Evolutionary conservation across 2,888 invertebrate genomes (phyloP).

Genomic region (Microctonus brassicae): DNA sequence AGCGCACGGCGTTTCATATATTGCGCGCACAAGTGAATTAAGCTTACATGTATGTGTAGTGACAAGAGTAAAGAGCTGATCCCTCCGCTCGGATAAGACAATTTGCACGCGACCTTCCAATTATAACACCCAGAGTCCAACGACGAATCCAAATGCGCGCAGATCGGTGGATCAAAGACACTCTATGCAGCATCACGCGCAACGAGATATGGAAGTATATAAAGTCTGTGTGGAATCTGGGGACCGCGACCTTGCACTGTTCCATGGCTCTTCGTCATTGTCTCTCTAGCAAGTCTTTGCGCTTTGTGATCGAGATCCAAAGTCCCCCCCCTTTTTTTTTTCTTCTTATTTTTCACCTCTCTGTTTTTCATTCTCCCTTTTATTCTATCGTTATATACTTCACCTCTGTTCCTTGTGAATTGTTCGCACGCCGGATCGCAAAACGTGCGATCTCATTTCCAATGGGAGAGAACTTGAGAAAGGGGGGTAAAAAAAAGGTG

Average conservation of each 20-base stretch:
- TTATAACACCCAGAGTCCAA: slow-evolving; percentile 31
- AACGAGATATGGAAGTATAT: not conserved
- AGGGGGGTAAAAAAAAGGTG: not conserved
- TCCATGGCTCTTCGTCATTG: slow-evolving; percentile 34
- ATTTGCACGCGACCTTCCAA: slow-evolving; percentile 38
- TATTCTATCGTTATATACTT: not conserved
- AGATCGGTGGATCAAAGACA: slow-evolving; percentile 22
- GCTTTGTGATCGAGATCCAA: slow-evolving; percentile 28
- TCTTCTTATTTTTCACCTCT: not conserved
- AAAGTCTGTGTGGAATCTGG: slow-evolving; percentile 16
- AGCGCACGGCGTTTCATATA: not conserved
- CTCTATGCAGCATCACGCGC: not conserved
- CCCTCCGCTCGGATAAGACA: slow-evolving; percentile 34
- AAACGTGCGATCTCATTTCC: slow-evolving; percentile 24
- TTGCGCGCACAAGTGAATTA: not conserved
- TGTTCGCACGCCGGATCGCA: slow-evolving; percentile 20
- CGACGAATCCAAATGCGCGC: slow-evolving; percentile 2
- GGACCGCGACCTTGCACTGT: slow-evolving; percentile 31
- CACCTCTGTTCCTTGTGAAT: not conserved
- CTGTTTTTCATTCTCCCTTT: not conserved
- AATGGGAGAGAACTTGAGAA: not conserved
- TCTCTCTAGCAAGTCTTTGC: slow-evolving; percentile 18
- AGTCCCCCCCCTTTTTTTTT: not conserved
- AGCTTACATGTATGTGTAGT: not conserved
- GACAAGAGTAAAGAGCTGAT: slow-evolving; percentile 21